Percentiles rank a stretch among this genome's conserved stretches.
These are phyloP conservation scores for Porites rus DNA, from an alignment of 92 coral and sea anemone species.

Conservation along the genomic window DNA sequence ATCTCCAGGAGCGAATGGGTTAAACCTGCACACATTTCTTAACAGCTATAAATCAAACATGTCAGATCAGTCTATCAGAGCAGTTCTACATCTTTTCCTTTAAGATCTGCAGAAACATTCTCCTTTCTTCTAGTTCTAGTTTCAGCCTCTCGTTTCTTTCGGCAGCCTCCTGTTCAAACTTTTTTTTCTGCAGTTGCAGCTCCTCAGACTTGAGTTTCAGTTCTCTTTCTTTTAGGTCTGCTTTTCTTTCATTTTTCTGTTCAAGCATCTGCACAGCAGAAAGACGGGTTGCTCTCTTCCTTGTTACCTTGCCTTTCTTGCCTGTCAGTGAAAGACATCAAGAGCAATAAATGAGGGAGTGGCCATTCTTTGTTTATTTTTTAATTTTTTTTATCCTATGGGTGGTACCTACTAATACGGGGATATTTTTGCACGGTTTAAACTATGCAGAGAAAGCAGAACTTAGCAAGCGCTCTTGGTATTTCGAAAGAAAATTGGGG, in stretches of 20 bases:
- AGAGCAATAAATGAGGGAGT: neutral
- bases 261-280: constrained; percentile 45
- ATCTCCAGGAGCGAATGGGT: too few relatives aligned
- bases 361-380: neutral
- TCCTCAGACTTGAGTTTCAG: constrained; percentile 17
- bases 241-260: constrained; percentile 30
- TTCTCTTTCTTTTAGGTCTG: constrained; percentile 32
- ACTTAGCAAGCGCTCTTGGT: constrained; percentile 26
- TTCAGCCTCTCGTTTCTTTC: constrained; percentile 36
- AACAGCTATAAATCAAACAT: neutral
- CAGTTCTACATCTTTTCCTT: constrained; percentile 37
- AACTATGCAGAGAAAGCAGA: constrained; percentile 24
- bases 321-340: constrained; percentile 9
- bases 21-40: neutral
- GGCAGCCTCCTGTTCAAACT: constrained; percentile 35
- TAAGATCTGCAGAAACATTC: constrained; percentile 23
- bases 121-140: constrained; percentile 44
- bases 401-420: constrained; percentile 11
- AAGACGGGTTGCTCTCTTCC: constrained; percentile 12
- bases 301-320: neutral
- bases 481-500: constrained; percentile 13
- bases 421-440: constrained; percentile 4
- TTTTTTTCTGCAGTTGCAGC: constrained; percentile 21
- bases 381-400: neutral
- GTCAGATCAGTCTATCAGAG: constrained; percentile 8